These are phyloP conservation scores for Smutsia temminckii DNA, from an alignment of 2,797 vertebrate species.

Conservation along the genomic window DNA sequence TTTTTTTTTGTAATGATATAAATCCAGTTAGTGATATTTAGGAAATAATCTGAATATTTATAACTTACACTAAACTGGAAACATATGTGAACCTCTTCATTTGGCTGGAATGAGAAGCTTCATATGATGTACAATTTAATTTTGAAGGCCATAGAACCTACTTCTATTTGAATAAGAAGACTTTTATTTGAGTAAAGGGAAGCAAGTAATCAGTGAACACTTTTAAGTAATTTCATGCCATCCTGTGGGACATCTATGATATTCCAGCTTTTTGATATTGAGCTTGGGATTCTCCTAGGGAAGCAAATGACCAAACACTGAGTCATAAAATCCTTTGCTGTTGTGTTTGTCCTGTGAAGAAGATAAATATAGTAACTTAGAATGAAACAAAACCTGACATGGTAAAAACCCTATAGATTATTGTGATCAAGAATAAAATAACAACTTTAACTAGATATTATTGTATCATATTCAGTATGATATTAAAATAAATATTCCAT, in stretches of 20 bases:
- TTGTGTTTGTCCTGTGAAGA: background rate
- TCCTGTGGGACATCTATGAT: background rate
- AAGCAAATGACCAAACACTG: background rate
- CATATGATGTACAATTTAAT: conserved; percentile 36
- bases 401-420: background rate
- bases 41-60: conserved; percentile 72
- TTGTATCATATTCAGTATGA: background rate
- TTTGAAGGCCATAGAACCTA: background rate
- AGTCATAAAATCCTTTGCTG: background rate
- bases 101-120: conserved; percentile 67
- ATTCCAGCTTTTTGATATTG: background rate
- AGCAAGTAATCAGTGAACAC: background rate
- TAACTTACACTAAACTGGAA: conserved; percentile 14
- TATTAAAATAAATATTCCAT: conserved; percentile 4
- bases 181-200: background rate
- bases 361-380: background rate
- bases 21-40: background rate
- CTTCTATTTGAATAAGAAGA: conserved; percentile 53
- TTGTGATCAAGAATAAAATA: background rate
- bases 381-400: background rate
- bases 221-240: conserved; percentile 51
- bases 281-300: background rate
- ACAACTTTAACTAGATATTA: background rate
- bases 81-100: conserved; percentile 57
- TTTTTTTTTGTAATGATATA: background rate